Base-by-base conservation (phyloP, 2,113 vertebrate genomes). In the Otus sunia region DNA sequence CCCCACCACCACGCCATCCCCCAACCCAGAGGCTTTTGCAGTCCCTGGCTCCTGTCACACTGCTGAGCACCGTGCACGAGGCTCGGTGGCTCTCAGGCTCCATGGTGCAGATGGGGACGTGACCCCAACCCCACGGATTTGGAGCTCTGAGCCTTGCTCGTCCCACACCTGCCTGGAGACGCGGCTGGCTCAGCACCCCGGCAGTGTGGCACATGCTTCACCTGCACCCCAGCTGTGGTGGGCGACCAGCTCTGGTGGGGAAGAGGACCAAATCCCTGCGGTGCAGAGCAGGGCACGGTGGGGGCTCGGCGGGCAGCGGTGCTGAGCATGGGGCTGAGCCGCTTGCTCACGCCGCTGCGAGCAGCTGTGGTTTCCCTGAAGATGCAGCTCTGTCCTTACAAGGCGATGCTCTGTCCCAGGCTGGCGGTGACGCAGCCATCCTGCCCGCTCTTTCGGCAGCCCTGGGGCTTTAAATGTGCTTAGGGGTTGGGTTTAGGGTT, bases 21-120 rank as follows among this genome's bases (percentile, higher is more conserved):
- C 55, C 77, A 34, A 52, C 39, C 47, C 64, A 12, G 17, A 9
- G 11, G 15, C 25, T 49, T 64, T 29, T 17, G 10, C 6, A 15
- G 14, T 37, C 2, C 0, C 52, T 22, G 39, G 25, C 22, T 92
- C 62, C 56, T 43, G 16, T 1, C 6, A 1, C 5, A 2, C 47
- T 2, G 15, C 80, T 9, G 27, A 37, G 30, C 45, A 4, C 50
- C 9, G 0, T 2, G 30, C 32, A 4, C 0, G 6, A 30, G 15
- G 9, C 32, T 39, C 5, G 2, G 47, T 1, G 1, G 23, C 45
- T 77, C n/a, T 29, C 8, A 1, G 15, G 41, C 56, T 52, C 26
- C 6, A 0, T 2, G 2, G 21, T 10, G 23, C 1, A 1, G n/a
- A 11, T 1, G 7, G 25, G 19, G 52, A 47, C 2, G 0, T 36